Percentiles rank a stretch among this genome's conserved stretches.
phyloP scores from a whole-genome alignment of 2,113 vertebrate species.

The Pachycephala philippinensis region DNA sequence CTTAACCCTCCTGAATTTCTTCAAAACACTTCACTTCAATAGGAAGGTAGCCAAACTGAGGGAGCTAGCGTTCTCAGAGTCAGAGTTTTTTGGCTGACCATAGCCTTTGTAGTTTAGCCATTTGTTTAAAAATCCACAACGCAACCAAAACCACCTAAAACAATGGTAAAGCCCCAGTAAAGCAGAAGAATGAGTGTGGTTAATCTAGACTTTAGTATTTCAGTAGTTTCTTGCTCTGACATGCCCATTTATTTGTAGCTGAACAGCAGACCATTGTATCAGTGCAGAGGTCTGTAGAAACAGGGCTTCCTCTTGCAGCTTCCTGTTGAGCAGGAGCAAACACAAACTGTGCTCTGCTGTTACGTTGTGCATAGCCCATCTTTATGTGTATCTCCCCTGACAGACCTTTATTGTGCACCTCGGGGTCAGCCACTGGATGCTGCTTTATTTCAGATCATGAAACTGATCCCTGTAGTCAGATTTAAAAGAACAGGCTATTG shows the following conservation, averaged over 20 bases:
- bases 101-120: not conserved
- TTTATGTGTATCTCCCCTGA: not conserved
- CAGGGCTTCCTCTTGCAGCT: not conserved
- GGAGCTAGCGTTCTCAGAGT: not conserved
- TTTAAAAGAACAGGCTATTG: not conserved
- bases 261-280: not conserved
- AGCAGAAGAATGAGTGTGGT: not conserved
- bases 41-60: not conserved
- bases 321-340: not conserved
- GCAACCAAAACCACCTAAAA: not conserved
- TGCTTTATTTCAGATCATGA: not conserved
- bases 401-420: conserved; percentile 14
- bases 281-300: not conserved
- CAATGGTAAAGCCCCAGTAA: not conserved
- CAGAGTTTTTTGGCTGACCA: not conserved
- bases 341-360: not conserved
- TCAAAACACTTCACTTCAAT: not conserved
- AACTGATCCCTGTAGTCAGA: conserved; percentile 10
- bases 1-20: not conserved
- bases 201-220: not conserved
- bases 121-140: not conserved
- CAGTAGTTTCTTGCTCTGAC: not conserved
- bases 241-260: fast-evolving
- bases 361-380: not conserved
- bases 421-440: not conserved